These are phyloP conservation scores for Drosophila sechellia DNA, from an alignment of 1,140 invertebrate species.

Conservation along the genomic window DNA sequence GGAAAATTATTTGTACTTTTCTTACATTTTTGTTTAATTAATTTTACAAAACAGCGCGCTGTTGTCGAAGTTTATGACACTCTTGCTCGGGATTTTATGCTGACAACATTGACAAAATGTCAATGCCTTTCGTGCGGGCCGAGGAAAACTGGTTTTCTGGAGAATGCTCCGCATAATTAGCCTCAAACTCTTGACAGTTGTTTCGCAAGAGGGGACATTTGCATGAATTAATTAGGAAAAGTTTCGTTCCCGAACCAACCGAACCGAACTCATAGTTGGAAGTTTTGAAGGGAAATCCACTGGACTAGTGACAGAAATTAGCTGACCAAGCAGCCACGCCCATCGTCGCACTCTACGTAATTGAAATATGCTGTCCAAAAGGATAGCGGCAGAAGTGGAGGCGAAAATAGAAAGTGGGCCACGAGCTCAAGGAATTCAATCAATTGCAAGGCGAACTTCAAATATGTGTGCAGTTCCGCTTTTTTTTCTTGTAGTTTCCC, in stretches of 20 bases:
- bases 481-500: constrained; percentile 1
- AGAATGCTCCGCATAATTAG: constrained; percentile 72
- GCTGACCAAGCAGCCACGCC: constrained; percentile 39
- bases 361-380: constrained; percentile 51
- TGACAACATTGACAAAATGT: constrained; percentile 82
- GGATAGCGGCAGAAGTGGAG: constrained; percentile 8
- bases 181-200: constrained; percentile 41
- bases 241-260: constrained; percentile 49
- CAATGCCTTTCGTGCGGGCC: constrained; percentile 39
- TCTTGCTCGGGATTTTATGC: constrained; percentile 73
- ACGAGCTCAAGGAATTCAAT: constrained; percentile 60
- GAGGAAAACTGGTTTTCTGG: background rate
- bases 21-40: constrained; percentile 83
- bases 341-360: constrained; percentile 53
- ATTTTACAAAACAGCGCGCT: constrained; percentile 65
- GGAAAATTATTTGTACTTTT: constrained; percentile 77
- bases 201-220: constrained; percentile 48
- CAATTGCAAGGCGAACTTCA: constrained; percentile 62
- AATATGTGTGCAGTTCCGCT: constrained; percentile 47
- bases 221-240: constrained; percentile 79
- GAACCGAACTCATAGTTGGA: constrained; percentile 28
- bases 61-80: constrained; percentile 80
- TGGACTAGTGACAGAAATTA: constrained; percentile 42
- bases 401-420: constrained; percentile 15
- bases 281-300: constrained; percentile 36